phyloP scores from a whole-genome alignment of 2,888 invertebrate genomes.

The Calliscelio sp. region DNA sequence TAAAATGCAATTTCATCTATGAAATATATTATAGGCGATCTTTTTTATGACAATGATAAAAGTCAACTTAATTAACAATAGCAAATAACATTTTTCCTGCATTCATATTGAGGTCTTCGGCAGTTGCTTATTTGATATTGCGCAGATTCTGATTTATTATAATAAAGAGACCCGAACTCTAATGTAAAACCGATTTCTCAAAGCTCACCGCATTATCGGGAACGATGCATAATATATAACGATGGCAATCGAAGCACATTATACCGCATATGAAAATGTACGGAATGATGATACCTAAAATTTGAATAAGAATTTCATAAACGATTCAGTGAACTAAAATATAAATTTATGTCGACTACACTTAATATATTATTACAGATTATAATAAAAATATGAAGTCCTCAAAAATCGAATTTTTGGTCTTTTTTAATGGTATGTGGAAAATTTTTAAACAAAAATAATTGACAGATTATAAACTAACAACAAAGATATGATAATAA shows the following conservation, averaged over 20 bases:
- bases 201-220: constrained; percentile 69
- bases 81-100: too few relatives aligned
- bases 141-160: constrained; percentile 57
- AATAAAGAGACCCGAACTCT: constrained; percentile 64
- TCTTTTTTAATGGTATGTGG: too few relatives aligned
- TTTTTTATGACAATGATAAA: too few relatives aligned
- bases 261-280: constrained; percentile 66
- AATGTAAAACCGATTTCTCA: constrained; percentile 73
- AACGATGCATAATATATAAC: constrained; percentile 72
- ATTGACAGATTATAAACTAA: too few relatives aligned
- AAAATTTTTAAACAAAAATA: too few relatives aligned
- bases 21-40: too few relatives aligned
- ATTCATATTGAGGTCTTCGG: too few relatives aligned
- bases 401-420: too few relatives aligned
- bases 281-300: constrained; percentile 68
- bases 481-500: too few relatives aligned
- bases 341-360: constrained; percentile 55
- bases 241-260: constrained; percentile 69
- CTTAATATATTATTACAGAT: constrained; percentile 43
- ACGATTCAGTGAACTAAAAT: constrained; percentile 61
- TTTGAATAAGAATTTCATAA: constrained; percentile 75
- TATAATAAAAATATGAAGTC: too few relatives aligned
- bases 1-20: too few relatives aligned
- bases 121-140: constrained; percentile 27
- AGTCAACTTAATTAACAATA: too few relatives aligned